Percentiles rank a stretch among this genome's conserved stretches.
Evolutionary conservation across 2,113 vertebrate genomes (phyloP).

Genomic region (Dryoscopus gambensis): DNA sequence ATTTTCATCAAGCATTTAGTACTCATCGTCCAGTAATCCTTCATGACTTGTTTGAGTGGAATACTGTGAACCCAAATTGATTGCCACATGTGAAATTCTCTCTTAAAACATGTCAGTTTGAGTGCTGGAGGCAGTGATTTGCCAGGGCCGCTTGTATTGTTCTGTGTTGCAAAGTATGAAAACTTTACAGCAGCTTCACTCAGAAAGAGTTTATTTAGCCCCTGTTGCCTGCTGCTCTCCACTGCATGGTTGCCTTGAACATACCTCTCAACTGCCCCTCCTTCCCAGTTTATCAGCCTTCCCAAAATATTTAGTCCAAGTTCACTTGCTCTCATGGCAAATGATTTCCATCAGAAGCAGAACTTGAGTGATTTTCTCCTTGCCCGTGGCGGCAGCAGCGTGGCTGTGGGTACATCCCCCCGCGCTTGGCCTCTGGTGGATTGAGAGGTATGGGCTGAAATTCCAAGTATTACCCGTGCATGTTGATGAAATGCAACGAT

Average conservation of each 20-base stretch:
- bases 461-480: conserved; percentile 22
- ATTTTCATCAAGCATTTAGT: conserved; percentile 58
- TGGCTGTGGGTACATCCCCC: not conserved
- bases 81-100: not conserved
- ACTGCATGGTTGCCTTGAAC: conserved; percentile 67
- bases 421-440: not conserved
- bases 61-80: conserved; percentile 46
- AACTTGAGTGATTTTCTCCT: not conserved
- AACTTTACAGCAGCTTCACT: conserved; percentile 32
- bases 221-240: conserved; percentile 59
- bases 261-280: conserved; percentile 69
- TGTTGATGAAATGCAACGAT: conserved; percentile 23
- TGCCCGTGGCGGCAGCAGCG: not conserved
- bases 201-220: conserved; percentile 18
- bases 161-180: conserved; percentile 78
- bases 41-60: conserved; percentile 40
- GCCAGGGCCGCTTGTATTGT: conserved; percentile 20
- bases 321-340: not conserved
- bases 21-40: conserved; percentile 40
- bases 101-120: not conserved
- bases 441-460: conserved; percentile 72
- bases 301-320: not conserved
- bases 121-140: not conserved
- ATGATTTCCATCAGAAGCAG: not conserved
- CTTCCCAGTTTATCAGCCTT: not conserved